phyloP scores from a whole-genome alignment of 2,113 vertebrate species.

The Larimichthys crocea region DNA sequence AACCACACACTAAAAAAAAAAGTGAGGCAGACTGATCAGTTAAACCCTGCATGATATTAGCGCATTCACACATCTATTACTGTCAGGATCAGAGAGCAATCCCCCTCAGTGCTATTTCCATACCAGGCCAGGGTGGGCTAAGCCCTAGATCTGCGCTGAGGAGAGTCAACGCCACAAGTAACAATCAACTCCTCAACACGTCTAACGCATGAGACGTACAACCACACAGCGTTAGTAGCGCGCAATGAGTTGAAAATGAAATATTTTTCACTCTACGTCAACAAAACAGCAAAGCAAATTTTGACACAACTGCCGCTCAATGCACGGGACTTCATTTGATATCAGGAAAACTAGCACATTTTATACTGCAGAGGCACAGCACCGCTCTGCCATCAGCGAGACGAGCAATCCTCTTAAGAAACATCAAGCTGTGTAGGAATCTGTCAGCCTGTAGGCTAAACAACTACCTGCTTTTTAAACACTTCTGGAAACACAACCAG shows the following conservation, averaged over 20 bases:
- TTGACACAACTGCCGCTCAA: conserved; percentile 20
- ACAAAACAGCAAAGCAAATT: conserved; percentile 14
- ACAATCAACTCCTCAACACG: conserved; percentile 45
- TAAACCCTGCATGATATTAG: conserved; percentile 66
- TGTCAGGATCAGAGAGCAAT: conserved; percentile 58
- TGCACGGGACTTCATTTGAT: conserved; percentile 24
- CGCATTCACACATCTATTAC: conserved; percentile 69
- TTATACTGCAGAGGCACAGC: conserved; percentile 36
- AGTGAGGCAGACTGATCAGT: conserved; percentile 55
- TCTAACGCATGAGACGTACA: conserved; percentile 28
- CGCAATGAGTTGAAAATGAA: background rate
- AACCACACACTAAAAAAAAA: conserved; percentile 43
- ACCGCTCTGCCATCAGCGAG: conserved; percentile 31
- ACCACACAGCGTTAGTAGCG: conserved; percentile 6
- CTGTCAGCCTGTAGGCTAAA: conserved; percentile 71
- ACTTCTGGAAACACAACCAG: conserved; percentile 60
- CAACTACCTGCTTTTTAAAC: conserved; percentile 73
- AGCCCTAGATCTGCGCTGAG: conserved; percentile 53
- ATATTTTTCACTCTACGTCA: conserved; percentile 1
- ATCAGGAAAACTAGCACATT: conserved; percentile 33
- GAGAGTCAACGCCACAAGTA: conserved; percentile 45
- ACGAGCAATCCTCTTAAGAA: conserved; percentile 60
- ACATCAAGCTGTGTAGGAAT: conserved; percentile 48
- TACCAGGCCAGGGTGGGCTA: conserved; percentile 44
- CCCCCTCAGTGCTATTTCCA: conserved; percentile 59